A percentile compares a stretch with the other conserved stretches of the same genome.
These are phyloP conservation scores for Xenopus borealis DNA, from an alignment of 2,113 vertebrate species.

Conservation along the genomic window DNA sequence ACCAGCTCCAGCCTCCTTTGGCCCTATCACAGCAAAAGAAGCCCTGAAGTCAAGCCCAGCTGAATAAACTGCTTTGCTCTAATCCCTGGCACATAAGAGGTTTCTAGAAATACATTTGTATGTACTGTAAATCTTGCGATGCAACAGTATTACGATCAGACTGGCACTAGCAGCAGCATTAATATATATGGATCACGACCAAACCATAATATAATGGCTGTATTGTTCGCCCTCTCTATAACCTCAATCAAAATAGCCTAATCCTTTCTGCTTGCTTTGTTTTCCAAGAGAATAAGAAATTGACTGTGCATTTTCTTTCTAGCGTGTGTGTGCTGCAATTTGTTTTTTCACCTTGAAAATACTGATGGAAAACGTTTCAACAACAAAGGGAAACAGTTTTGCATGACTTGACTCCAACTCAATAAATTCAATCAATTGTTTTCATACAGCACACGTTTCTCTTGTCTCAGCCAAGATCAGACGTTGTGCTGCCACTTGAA, in stretches of 20 bases:
- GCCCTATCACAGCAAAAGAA: too few species aligned
- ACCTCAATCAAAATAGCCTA: background rate
- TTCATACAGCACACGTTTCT: background rate
- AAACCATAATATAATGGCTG: background rate
- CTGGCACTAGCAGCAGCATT: background rate
- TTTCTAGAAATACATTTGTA: too few species aligned
- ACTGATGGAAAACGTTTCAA: background rate
- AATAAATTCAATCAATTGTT: background rate
- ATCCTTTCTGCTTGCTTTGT: constrained; percentile 2
- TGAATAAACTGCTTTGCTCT: too few species aligned
- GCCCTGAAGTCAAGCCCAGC: too few species aligned
- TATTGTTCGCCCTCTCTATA: background rate
- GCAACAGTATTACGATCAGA: background rate
- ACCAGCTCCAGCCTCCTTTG: too few species aligned
- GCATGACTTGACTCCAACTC: background rate
- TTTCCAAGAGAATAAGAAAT: background rate
- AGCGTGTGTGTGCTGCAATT: background rate
- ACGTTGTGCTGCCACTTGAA: background rate
- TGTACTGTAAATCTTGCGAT: too few species aligned
- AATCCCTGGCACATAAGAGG: too few species aligned
- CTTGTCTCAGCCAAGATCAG: background rate
- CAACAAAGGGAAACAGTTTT: constrained; percentile 1
- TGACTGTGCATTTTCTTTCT: constrained; percentile 3
- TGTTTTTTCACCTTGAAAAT: constrained; percentile 1
- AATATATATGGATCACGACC: background rate